phyloP scores from a whole-genome alignment of 1,140 invertebrate genomes.

The Drosophila erecta region DNA sequence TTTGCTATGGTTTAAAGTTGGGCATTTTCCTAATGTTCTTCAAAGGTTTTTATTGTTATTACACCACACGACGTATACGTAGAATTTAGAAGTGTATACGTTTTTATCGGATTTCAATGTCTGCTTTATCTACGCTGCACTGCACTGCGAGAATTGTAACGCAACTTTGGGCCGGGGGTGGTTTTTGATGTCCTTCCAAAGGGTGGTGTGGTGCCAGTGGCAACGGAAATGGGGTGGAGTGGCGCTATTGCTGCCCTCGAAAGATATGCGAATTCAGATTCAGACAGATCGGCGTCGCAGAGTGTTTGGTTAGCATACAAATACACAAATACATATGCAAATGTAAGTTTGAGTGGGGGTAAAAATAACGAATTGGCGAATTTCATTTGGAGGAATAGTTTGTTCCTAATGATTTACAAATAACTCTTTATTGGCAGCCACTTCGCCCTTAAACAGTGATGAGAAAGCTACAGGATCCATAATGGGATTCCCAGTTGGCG shows the following conservation, averaged over 20 bases:
- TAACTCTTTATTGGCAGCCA: no score
- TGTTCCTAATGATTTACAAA: no score
- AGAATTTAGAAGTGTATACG: no score
- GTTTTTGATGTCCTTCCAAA: slow-evolving; percentile 41
- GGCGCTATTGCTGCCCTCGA: slow-evolving; percentile 4
- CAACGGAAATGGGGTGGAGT: slow-evolving; percentile 17
- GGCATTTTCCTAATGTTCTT: no score
- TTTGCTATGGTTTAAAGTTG: no score
- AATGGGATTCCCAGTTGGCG: slow-evolving; percentile 6
- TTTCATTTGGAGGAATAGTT: neutral
- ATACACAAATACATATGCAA: slow-evolving; percentile 11
- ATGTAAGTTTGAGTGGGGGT: neutral
- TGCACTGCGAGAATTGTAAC: slow-evolving; percentile 46
- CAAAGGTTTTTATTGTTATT: no score
- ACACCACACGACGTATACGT: no score
- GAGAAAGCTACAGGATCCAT: neutral
- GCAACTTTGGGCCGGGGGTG: slow-evolving; percentile 52
- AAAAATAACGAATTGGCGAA: neutral
- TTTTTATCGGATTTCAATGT: no score
- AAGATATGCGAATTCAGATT: slow-evolving; percentile 29
- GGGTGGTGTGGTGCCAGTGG: slow-evolving; percentile 10
- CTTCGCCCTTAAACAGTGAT: no score
- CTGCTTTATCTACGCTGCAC: neutral
- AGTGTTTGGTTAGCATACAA: slow-evolving; percentile 48
- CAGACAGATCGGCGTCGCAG: slow-evolving; percentile 73